These are phyloP conservation scores for Sporophila hypoxantha DNA, from an alignment of 2,113 vertebrate species.

Conservation along the genomic window DNA sequence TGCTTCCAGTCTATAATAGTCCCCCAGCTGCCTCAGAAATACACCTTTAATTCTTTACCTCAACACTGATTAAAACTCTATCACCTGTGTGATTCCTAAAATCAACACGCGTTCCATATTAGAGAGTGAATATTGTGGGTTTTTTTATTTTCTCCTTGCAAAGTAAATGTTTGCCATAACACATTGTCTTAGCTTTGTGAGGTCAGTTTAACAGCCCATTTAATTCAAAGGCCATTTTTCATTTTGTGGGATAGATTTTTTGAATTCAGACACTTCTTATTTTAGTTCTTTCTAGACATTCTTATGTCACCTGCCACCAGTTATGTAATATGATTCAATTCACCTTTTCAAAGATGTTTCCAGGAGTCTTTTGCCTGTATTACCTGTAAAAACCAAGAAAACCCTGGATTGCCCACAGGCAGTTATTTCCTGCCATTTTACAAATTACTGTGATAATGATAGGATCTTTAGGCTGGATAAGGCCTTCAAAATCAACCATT, in stretches of 20 bases:
- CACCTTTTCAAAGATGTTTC: neutral
- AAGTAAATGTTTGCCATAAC: neutral
- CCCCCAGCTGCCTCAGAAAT: neutral
- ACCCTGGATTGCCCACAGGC: neutral
- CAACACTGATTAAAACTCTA: neutral
- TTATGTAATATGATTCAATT: neutral
- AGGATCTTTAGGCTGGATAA: neutral
- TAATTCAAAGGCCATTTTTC: neutral
- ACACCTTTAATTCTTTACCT: neutral
- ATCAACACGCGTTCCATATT: neutral
- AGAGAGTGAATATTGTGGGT: neutral
- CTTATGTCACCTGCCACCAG: neutral
- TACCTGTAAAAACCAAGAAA: neutral
- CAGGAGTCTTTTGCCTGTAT: neutral
- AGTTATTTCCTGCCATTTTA: neutral
- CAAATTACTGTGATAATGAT: neutral
- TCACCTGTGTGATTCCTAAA: neutral
- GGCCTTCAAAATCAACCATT: neutral
- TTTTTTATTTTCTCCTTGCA: neutral
- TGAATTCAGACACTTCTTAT: neutral
- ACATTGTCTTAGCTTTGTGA: neutral
- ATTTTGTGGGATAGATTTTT: neutral
- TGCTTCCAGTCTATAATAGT: neutral
- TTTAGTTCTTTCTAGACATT: neutral
- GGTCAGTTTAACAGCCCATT: neutral